Base-by-base conservation (phyloP, 2,888 invertebrate species). In the Dynastes maya region DNA sequence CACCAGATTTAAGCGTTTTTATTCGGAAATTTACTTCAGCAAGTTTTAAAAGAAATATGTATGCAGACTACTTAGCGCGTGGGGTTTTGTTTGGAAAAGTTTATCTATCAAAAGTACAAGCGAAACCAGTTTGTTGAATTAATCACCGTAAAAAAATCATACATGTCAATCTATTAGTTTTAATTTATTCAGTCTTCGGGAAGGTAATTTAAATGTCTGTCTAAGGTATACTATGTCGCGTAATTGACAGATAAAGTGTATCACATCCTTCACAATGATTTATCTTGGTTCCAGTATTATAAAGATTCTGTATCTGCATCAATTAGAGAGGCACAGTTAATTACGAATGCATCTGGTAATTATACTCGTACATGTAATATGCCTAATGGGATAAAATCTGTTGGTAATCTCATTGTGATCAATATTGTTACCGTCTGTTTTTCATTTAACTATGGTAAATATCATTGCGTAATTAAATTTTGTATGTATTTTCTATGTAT, bases 241-340 rank as follows among this genome's bases (percentile, higher is more conserved):
- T 78, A 78, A 78, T 78, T 78, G 78, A 74, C 78, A 78, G 78
- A 71, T 77, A 77, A 65, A 74, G 78, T 65, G 65, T 64, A 71
- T 78, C 78, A 72, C 78, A 74, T 78, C 72, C 40, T 29, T 53
- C 70, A 65, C 74, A 72, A 75, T 78, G 78, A 78, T 74, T 72
- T 78, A 78, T 78, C 58, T 53, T 64, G 55, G 51, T 51, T 53
- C 74, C 72, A 75, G 64, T 74, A 74, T 72, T 78, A 78, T 78
- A 78, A 75, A 72, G 55, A 78, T 78, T 71, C 72, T 37, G 64
- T 71, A 78, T 78, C 78, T 74, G 58, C 78, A 74, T 74, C 67
- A 78, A 78, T 78, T 78, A 78, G 78, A 72, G 78, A 67, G 65
- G 74, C 58, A 74, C 63, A 37, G 65, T 78, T 78, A 78, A 78